Percentiles rank a stretch among this genome's conserved stretches.
Evolutionary conservation across 2,888 invertebrate species (phyloP).

Genomic region (Machimus atricapillus): DNA sequence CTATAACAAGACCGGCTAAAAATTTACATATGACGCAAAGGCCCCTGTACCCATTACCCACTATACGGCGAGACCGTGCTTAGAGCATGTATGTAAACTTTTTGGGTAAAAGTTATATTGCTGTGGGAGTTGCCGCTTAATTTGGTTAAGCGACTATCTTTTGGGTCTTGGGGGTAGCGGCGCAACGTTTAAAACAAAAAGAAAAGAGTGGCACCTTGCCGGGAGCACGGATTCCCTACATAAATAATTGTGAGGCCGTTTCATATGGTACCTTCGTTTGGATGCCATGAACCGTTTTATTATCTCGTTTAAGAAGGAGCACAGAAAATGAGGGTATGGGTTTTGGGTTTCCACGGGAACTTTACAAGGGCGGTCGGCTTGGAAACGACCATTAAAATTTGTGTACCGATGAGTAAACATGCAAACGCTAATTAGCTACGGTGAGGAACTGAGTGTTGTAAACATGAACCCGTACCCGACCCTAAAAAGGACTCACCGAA

Average conservation of each 20-base stretch:
- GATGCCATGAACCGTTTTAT: slow-evolving; percentile 32
- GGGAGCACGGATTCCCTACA: slow-evolving; percentile 14
- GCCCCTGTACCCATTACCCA: neutral
- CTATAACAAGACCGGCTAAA: neutral
- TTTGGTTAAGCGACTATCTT: slow-evolving; percentile 6
- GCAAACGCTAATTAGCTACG: slow-evolving; percentile 30
- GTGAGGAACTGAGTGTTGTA: slow-evolving; percentile 1
- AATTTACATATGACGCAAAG: slow-evolving; percentile 18
- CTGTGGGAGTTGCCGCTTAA: slow-evolving; percentile 15
- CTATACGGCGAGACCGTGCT: neutral
- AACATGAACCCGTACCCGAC: neutral
- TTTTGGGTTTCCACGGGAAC: neutral
- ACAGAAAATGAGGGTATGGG: neutral
- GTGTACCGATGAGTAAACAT: slow-evolving; percentile 31
- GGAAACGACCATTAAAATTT: slow-evolving; percentile 10
- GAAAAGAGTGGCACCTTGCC: slow-evolving; percentile 15
- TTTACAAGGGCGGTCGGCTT: neutral
- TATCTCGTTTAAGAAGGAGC: slow-evolving; percentile 16
- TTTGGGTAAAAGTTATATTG: slow-evolving; percentile 31
- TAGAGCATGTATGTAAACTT: slow-evolving; percentile 5
- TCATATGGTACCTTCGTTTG: slow-evolving; percentile 7
- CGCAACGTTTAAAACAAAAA: neutral
- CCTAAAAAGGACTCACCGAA: neutral
- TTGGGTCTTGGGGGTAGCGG: neutral
- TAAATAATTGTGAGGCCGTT: neutral